Evolutionary conservation across 2,113 vertebrate genomes (phyloP).

Genomic region (Ranitomeya variabilis): DNA sequence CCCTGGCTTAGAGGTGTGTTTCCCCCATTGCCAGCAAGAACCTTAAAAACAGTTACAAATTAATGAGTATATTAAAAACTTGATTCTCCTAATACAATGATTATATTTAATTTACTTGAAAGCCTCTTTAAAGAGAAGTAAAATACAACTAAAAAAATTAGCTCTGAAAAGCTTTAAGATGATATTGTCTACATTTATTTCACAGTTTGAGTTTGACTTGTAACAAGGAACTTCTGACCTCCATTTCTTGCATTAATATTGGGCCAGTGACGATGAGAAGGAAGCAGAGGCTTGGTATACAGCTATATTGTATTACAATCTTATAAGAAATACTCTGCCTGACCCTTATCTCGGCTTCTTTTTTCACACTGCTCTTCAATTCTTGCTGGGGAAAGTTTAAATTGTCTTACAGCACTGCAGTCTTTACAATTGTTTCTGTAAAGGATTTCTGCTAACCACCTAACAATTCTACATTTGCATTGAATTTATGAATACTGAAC

Average conservation of each 20-base stretch:
- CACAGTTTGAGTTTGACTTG: conserved; percentile 94
- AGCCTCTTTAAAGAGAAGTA: too few species aligned
- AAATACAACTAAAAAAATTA: neutral
- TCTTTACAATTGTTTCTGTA: conserved; percentile 5
- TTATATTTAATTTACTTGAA: too few species aligned
- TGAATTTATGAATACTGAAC: neutral
- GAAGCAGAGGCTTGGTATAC: conserved; percentile 81
- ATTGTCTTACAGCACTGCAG: conserved; percentile 4
- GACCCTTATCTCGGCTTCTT: conserved; percentile 67
- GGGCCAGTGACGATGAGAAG: conserved; percentile 82
- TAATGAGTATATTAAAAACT: too few species aligned
- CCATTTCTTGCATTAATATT: conserved; percentile 73
- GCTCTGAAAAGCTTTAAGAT: conserved; percentile 56
- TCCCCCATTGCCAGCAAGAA: too few species aligned
- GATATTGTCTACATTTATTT: conserved; percentile 81
- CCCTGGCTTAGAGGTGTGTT: too few species aligned
- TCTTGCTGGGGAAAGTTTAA: conserved; percentile 57
- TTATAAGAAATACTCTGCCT: conserved; percentile 67
- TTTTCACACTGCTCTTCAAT: conserved; percentile 66
- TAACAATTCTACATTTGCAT: neutral
- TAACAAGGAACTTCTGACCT: conserved; percentile 74
- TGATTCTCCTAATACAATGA: too few species aligned
- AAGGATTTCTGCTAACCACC: neutral
- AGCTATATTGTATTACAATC: conserved; percentile 58
- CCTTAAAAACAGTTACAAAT: too few species aligned